Evolutionary conservation across 2,888 invertebrate genomes (phyloP).

Genomic region (Pseudeuparius sepicola): DNA sequence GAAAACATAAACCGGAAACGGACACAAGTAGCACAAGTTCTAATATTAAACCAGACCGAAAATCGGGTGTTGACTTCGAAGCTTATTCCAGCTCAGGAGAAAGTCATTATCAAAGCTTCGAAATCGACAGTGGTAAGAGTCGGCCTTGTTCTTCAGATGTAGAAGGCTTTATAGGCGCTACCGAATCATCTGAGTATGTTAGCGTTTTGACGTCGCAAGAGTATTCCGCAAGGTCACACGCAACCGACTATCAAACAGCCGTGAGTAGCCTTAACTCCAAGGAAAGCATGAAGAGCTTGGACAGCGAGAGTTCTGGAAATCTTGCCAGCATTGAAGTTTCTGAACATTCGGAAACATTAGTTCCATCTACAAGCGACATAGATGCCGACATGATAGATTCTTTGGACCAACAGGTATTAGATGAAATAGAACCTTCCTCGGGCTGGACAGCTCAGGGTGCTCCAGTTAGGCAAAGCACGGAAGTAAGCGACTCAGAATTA

Average conservation of each 20-base stretch:
- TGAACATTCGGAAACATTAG: constrained; percentile 85
- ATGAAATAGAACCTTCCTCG: constrained; percentile 32
- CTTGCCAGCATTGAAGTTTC: constrained; percentile 84
- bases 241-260: constrained; percentile 79
- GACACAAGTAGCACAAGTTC: constrained; percentile 37
- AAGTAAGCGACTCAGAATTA: constrained; percentile 32
- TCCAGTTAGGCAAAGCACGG: constrained; percentile 30
- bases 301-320: constrained; percentile 83
- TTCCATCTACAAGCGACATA: constrained; percentile 79
- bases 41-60: constrained; percentile 47
- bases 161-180: constrained; percentile 67
- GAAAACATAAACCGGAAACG: constrained; percentile 35
- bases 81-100: constrained; percentile 80
- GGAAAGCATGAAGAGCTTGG: constrained; percentile 82
- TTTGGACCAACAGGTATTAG: constrained; percentile 43
- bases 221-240: constrained; percentile 56
- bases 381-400: constrained; percentile 62
- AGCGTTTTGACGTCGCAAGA: constrained; percentile 75
- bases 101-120: constrained; percentile 82
- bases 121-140: constrained; percentile 60
- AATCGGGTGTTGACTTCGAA: constrained; percentile 71
- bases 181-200: constrained; percentile 78
- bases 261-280: constrained; percentile 79
- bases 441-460: constrained; percentile 22
- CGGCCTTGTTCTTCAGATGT: constrained; percentile 81